Conservation (phyloP, 2,797 vertebrate genomes). For the Pipistrellus pipistrellus region DNA sequence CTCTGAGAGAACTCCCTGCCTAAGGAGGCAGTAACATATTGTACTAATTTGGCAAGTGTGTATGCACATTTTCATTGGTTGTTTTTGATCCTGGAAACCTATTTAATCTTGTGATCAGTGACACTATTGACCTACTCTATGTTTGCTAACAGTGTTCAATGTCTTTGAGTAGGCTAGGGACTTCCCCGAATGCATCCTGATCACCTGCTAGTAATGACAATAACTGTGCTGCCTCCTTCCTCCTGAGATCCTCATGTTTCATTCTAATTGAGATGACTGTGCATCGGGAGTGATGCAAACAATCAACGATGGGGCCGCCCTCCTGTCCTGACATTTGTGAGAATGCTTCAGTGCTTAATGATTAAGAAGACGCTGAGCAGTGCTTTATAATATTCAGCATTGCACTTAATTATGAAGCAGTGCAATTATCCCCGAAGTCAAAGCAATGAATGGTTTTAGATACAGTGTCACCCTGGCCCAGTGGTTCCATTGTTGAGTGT, state of each 20-base stretch:
- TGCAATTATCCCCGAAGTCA: background rate
- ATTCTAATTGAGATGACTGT: background rate
- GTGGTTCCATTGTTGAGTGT: background rate
- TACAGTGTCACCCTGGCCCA: background rate
- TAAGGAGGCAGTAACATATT: background rate
- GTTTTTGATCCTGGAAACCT: background rate
- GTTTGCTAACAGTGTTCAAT: background rate
- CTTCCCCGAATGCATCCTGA: background rate
- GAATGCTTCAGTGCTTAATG: background rate
- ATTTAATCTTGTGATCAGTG: background rate
- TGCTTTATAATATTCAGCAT: slow-evolving; percentile 36
- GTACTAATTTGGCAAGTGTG: accelerated
- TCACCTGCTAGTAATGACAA: background rate
- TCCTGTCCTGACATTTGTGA: background rate
- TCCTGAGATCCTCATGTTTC: background rate
- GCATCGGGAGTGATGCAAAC: background rate
- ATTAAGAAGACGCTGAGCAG: slow-evolving; percentile 18
- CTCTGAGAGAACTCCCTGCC: background rate
- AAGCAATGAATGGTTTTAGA: background rate
- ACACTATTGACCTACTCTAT: background rate
- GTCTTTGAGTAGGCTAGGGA: background rate
- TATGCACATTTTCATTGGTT: background rate
- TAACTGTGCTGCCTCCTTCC: background rate
- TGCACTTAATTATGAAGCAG: slow-evolving; percentile 23
- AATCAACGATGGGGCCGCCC: background rate